Percentiles rank a stretch among this genome's conserved stretches.
These are phyloP conservation scores for Neoitamus cyanurus DNA, from an alignment of 2,888 invertebrate species.

Conservation along the genomic window DNA sequence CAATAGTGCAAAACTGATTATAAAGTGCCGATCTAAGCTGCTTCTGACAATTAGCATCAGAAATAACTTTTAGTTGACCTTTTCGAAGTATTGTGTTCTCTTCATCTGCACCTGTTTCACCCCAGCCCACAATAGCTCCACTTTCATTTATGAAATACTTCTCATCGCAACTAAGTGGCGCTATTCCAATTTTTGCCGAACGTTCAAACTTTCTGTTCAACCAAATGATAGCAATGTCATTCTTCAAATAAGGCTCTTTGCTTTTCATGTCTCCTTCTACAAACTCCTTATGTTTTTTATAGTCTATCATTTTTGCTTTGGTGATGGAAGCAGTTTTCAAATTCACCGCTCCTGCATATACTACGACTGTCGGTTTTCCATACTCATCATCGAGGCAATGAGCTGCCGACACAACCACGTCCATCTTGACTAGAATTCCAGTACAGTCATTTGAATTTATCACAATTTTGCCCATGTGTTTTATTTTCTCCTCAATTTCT, in stretches of 20 bases:
- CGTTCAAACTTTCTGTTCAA: background rate
- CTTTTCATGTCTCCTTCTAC: background rate
- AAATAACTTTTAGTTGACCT: background rate
- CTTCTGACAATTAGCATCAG: background rate
- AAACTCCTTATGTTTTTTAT: background rate
- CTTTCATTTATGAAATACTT: background rate
- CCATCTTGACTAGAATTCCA: background rate
- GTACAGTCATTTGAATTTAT: background rate
- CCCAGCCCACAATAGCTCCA: background rate
- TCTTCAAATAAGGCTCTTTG: background rate
- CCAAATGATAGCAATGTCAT: background rate
- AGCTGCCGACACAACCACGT: slow-evolving; percentile 3
- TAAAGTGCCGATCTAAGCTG: background rate
- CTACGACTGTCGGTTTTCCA: background rate
- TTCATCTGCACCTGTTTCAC: background rate
- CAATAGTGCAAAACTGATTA: background rate
- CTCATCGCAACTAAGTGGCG: background rate
- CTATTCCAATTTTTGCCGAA: background rate
- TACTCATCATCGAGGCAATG: background rate
- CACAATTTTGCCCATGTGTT: background rate
- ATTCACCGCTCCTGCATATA: background rate
- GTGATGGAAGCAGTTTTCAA: background rate
- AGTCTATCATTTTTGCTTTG: background rate
- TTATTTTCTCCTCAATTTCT: background rate
- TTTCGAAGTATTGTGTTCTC: background rate